Conservation (phyloP, 1,140 invertebrate species). For the Trichogramma pretiosum region DNA sequence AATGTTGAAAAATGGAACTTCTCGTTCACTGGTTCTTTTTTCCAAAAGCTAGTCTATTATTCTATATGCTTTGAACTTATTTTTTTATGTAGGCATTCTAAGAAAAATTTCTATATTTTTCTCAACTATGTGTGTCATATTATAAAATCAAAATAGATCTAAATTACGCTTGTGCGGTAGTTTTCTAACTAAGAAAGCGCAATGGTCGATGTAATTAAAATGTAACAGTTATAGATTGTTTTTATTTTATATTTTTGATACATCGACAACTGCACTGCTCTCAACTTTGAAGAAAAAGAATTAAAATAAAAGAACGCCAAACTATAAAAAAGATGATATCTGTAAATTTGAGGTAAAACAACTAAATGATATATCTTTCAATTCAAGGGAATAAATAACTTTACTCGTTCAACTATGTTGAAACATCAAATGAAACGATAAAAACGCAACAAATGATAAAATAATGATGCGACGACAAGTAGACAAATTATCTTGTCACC, state of each 20-base stretch:
- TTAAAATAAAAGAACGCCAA: neutral
- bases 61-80: too few relatives aligned
- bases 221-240: constrained; percentile 8
- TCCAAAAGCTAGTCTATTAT: too few relatives aligned
- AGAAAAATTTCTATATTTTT: constrained; percentile 4
- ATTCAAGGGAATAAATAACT: constrained; percentile 2
- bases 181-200: constrained; percentile 7
- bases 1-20: too few relatives aligned
- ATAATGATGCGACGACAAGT: constrained; percentile 22
- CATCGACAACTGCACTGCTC: constrained; percentile 18
- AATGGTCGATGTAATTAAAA: constrained; percentile 14
- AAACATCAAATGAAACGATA: too few relatives aligned
- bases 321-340: neutral
- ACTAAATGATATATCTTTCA: constrained; percentile 2
- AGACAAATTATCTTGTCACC: too few relatives aligned
- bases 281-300: constrained; percentile 6
- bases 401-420: too few relatives aligned
- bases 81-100: neutral
- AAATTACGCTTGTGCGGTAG: too few relatives aligned
- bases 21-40: too few relatives aligned
- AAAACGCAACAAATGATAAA: too few relatives aligned
- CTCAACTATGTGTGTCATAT: constrained; percentile 3
- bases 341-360: constrained; percentile 14
- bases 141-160: too few relatives aligned
- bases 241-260: constrained; percentile 9